Conservation (phyloP, 2,797 vertebrate genomes). For the Parotocinclus haroldoi region DNA sequence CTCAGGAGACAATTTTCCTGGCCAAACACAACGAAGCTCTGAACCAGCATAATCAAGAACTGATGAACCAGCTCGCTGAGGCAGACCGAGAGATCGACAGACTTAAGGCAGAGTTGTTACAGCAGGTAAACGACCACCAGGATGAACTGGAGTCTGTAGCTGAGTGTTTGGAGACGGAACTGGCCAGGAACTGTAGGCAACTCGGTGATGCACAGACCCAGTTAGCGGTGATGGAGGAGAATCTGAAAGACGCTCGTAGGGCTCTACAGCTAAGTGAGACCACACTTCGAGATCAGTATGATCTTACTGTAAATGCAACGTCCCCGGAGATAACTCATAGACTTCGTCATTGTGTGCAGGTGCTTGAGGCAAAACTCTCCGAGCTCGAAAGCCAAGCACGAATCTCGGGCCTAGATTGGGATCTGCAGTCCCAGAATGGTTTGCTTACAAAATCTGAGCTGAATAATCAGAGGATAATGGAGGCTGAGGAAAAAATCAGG, state of each 20-base stretch:
- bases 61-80: constrained; percentile 69
- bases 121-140: constrained; percentile 42
- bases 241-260: constrained; percentile 48
- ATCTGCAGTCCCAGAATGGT: constrained; percentile 46
- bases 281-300: constrained; percentile 20
- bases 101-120: constrained; percentile 57
- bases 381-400: constrained; percentile 51
- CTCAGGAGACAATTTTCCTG: constrained; percentile 56
- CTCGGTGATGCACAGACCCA: constrained; percentile 56
- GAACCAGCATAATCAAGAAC: constrained; percentile 68
- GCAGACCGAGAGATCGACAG: constrained; percentile 65
- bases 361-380: constrained; percentile 46
- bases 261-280: constrained; percentile 46
- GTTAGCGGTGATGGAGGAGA: constrained; percentile 56
- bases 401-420: constrained; percentile 42
- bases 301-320: neutral
- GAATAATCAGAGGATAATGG: constrained; percentile 26
- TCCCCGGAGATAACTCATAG: constrained; percentile 31
- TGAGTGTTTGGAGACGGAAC: constrained; percentile 53
- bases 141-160: constrained; percentile 26
- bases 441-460: constrained; percentile 44
- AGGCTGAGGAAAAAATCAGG: constrained; percentile 31
- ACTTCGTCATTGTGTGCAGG: constrained; percentile 51
- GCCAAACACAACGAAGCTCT: constrained; percentile 59
- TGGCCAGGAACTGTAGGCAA: constrained; percentile 51